These are phyloP conservation scores for Lochmaea crataegi DNA, from an alignment of 2,888 invertebrate species.

Conservation along the genomic window DNA sequence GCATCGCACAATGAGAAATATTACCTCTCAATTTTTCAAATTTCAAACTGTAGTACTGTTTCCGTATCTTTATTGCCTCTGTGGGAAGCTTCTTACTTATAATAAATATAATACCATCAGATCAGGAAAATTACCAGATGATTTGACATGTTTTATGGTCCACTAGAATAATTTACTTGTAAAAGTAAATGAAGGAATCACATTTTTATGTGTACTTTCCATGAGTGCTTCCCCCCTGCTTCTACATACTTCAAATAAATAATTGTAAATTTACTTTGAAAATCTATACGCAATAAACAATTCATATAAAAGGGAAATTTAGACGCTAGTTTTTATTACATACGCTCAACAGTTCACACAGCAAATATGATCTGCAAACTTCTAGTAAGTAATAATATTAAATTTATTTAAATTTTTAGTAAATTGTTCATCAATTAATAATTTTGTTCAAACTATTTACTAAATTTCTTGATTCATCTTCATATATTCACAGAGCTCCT, in stretches of 20 bases:
- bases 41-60: too few species aligned
- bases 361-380: constrained; percentile 17
- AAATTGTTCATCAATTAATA: background rate
- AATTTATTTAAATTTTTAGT: background rate
- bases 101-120: too few species aligned
- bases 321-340: background rate
- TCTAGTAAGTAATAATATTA: constrained; percentile 5
- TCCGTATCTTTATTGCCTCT: too few species aligned
- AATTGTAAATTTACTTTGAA: background rate
- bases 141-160: too few species aligned
- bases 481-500: too few species aligned
- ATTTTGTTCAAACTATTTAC: background rate
- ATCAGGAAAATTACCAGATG: too few species aligned
- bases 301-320: background rate
- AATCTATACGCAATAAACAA: background rate
- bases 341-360: background rate
- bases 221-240: background rate
- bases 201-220: background rate
- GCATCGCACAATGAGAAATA: too few species aligned
- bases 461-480: too few species aligned
- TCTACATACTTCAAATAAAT: background rate
- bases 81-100: too few species aligned
- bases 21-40: too few species aligned
- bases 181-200: background rate
- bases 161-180: too few species aligned